Percentiles rank a stretch among this genome's conserved stretches.
These are phyloP conservation scores for Mus spretus DNA, from an alignment of 2,797 vertebrate genomes.

Conservation along the genomic window DNA sequence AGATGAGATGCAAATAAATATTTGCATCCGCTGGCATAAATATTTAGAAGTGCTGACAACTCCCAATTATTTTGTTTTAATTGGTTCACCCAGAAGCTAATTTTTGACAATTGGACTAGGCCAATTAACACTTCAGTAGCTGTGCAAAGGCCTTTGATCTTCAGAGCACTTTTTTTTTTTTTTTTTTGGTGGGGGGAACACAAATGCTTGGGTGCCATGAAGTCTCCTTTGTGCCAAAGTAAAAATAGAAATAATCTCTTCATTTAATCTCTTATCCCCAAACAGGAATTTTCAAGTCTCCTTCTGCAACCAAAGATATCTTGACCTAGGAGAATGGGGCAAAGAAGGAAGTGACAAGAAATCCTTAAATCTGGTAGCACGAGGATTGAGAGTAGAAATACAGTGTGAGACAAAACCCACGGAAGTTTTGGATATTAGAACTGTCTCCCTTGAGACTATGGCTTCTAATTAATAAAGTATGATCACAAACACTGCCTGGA, in stretches of 20 bases:
- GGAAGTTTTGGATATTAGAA: background rate
- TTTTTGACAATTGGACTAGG: constrained; percentile 70
- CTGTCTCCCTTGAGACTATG: background rate
- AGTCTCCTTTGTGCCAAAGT: constrained; percentile 32
- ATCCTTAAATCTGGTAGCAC: background rate
- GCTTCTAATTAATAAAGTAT: background rate
- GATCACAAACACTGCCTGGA: background rate
- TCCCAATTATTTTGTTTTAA: constrained; percentile 79
- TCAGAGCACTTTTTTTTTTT: background rate
- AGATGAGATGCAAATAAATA: constrained; percentile 83
- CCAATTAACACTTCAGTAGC: constrained; percentile 78
- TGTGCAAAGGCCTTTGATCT: constrained; percentile 67
- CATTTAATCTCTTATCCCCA: constrained; percentile 35
- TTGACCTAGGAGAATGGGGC: constrained; percentile 22
- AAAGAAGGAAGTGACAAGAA: background rate
- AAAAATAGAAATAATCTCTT: constrained; percentile 58
- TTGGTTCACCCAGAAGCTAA: constrained; percentile 72
- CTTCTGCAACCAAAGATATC: constrained; percentile 40
- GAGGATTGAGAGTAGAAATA: background rate
- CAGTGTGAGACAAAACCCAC: background rate
- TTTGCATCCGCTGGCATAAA: constrained; percentile 79
- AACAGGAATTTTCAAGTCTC: constrained; percentile 46
- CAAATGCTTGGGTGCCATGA: constrained; percentile 24
- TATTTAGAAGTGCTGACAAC: constrained; percentile 79
- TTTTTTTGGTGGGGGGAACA: background rate